phyloP scores from a whole-genome alignment of 1,140 invertebrate genomes.

The Atta texana region DNA sequence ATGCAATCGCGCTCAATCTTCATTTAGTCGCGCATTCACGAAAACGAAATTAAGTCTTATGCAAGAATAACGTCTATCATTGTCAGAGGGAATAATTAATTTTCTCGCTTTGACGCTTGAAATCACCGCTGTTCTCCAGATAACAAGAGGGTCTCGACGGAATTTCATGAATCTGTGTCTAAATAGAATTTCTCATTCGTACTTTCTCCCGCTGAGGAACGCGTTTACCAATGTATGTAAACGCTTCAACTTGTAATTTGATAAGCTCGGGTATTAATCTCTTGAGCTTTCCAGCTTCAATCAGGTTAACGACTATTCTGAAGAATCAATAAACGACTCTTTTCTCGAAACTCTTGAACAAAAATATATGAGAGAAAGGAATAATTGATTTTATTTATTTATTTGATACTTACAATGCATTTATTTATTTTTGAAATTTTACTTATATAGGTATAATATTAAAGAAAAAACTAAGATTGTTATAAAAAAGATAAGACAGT shows the following conservation, averaged over 20 bases:
- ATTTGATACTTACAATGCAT: not conserved
- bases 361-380: not conserved
- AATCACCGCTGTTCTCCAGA: constrained; percentile 50
- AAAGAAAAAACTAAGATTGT: not conserved
- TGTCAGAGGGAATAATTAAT: constrained; percentile 61
- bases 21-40: constrained; percentile 55
- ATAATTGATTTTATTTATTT: not conserved
- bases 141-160: constrained; percentile 50
- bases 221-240: constrained; percentile 16
- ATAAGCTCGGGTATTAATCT: constrained; percentile 27
- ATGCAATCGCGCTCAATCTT: constrained; percentile 63
- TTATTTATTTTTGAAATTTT: not conserved
- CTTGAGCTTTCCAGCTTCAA: not conserved
- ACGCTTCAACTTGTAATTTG: constrained; percentile 28
- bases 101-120: constrained; percentile 46
- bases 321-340: not conserved
- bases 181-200: constrained; percentile 52
- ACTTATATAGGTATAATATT: not conserved
- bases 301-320: not conserved
- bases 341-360: not conserved
- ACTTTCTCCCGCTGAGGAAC: constrained; percentile 20
- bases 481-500: not conserved
- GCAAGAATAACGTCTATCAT: constrained; percentile 62
- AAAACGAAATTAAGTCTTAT: constrained; percentile 63
- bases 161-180: constrained; percentile 54